These are phyloP conservation scores for Azorinus chamasolen DNA, from an alignment of 2,888 invertebrate genomes.

Conservation along the genomic window DNA sequence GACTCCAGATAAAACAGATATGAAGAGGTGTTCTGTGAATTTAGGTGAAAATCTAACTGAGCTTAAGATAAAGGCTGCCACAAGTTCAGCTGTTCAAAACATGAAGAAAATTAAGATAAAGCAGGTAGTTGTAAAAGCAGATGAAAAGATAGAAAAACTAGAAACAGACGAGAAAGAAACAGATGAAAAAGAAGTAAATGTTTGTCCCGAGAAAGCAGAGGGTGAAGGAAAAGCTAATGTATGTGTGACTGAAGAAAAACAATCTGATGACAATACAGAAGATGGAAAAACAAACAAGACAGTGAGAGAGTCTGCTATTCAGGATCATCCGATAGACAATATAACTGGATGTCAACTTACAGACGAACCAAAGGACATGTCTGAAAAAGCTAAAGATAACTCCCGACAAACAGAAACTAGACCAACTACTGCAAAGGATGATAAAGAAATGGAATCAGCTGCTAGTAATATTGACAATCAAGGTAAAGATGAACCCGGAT, in stretches of 20 bases:
- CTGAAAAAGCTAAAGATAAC: no score
- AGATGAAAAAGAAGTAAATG: constrained; percentile 1
- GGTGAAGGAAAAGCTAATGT: constrained; percentile 1
- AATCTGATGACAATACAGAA: neutral
- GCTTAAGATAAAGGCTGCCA: constrained; percentile 27
- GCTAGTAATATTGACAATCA: no score
- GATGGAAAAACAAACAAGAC: neutral
- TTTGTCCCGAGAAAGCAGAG: neutral
- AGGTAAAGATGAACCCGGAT: no score
- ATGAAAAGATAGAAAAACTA: constrained; percentile 4
- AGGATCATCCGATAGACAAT: no score
- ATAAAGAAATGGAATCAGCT: no score
- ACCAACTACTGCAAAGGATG: no score
- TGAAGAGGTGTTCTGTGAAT: constrained; percentile 59
- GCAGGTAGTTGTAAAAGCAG: constrained; percentile 4
- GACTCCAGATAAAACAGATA: constrained; percentile 46
- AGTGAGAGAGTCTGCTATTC: no score
- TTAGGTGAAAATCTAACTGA: constrained; percentile 52
- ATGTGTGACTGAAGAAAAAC: neutral
- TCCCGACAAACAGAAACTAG: no score
- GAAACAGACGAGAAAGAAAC: neutral
- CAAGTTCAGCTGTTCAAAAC: neutral
- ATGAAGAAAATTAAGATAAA: no score
- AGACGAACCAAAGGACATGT: no score
- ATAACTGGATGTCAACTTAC: no score